Percentiles rank a stretch among this genome's conserved stretches.
Conservation (phyloP, 1,140 invertebrate species). For the Drosophila malerkotliana region DNA sequence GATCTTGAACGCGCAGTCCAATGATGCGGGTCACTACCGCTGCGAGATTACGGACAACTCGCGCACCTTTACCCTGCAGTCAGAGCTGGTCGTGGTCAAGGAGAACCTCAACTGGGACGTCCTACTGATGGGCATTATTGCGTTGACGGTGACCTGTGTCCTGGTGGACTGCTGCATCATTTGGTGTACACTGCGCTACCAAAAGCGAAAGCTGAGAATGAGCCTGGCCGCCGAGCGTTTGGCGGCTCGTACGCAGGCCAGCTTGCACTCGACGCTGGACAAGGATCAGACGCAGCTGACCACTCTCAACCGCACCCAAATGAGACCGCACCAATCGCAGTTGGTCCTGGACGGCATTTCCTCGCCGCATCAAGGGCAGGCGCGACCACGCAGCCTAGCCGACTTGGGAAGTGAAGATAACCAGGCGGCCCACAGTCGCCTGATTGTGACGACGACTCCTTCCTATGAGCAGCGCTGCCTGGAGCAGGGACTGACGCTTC, state of each 20-base stretch:
- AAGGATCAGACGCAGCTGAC: slow-evolving; percentile 75
- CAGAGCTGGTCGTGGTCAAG: slow-evolving; percentile 84
- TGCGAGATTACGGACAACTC: slow-evolving; percentile 90
- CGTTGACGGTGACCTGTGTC: slow-evolving; percentile 94
- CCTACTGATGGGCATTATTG: slow-evolving; percentile 91
- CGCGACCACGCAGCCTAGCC: slow-evolving; percentile 60
- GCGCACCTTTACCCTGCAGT: slow-evolving; percentile 68
- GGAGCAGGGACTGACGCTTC: slow-evolving; percentile 62
- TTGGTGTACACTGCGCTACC: slow-evolving; percentile 96
- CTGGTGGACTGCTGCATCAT: slow-evolving; percentile 94
- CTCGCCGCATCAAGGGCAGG: slow-evolving; percentile 29
- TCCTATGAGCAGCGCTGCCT: slow-evolving; percentile 73
- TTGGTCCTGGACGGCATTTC: slow-evolving; percentile 50
- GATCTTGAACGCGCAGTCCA: slow-evolving; percentile 90
- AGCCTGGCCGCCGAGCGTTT: slow-evolving; percentile 70
- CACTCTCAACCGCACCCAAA: slow-evolving; percentile 67
- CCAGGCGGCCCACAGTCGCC: slow-evolving; percentile 44
- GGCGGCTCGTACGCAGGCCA: slow-evolving; percentile 38
- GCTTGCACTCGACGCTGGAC: slow-evolving; percentile 58
- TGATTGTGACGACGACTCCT: slow-evolving; percentile 71
- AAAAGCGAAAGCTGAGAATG: slow-evolving; percentile 78
- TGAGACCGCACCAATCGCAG: slow-evolving; percentile 55
- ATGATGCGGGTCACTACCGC: slow-evolving; percentile 93
- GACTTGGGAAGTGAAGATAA: slow-evolving; percentile 47
- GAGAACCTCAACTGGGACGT: slow-evolving; percentile 81